Conservation (phyloP, 2,113 vertebrate species). For the Montifringilla adamsi region DNA sequence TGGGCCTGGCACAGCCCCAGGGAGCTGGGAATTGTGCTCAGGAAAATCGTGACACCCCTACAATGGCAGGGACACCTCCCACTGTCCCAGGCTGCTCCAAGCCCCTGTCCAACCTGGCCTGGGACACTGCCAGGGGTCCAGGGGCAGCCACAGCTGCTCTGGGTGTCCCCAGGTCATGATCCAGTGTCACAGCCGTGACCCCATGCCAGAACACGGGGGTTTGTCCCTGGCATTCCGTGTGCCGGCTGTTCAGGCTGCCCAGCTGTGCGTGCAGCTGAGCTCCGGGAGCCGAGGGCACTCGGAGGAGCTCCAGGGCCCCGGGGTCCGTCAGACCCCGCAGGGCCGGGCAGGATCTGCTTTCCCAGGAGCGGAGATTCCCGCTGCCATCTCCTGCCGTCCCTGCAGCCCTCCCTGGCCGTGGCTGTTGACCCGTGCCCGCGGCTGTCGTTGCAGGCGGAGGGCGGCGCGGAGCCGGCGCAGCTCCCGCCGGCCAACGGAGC, state of each 20-base stretch:
- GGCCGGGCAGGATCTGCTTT: background rate
- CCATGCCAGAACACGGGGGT: accelerated
- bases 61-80: background rate
- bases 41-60: background rate
- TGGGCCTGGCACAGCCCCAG: background rate
- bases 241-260: accelerated
- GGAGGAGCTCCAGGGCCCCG: background rate
- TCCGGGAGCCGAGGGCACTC: background rate
- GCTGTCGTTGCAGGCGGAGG: constrained; percentile 84
- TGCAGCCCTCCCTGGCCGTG: accelerated
- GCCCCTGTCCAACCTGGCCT: background rate
- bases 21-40: background rate
- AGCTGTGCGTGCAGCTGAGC: background rate
- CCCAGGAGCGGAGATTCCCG: accelerated
- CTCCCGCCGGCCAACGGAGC: constrained; percentile 69
- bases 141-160: background rate
- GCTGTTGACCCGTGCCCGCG: background rate
- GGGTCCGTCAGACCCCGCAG: background rate
- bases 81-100: background rate
- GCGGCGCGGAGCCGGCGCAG: constrained; percentile 76
- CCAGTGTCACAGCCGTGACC: background rate
- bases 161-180: accelerated
- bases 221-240: background rate
- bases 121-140: background rate
- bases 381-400: background rate